Evolutionary conservation across 2,113 vertebrate species (phyloP), one percentile per base, ranked within the genome.

Genomic region (Phaethon lepturus): DNA sequence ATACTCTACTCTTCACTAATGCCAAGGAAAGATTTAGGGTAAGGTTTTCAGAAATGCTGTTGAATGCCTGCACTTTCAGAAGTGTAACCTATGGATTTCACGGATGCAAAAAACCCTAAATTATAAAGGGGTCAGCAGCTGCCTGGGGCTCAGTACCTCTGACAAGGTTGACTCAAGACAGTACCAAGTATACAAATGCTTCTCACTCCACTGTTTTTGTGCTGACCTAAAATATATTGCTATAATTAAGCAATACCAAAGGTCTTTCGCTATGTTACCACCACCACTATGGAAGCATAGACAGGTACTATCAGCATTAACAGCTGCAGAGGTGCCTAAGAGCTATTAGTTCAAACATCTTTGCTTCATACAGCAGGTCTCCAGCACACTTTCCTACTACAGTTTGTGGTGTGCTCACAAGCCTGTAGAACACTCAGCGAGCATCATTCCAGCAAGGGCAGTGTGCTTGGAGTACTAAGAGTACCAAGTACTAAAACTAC

Each of bases 341-440:
- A 59, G 17, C 33, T 35, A 17, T 10, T 3, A 18, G 28, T 42
- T 28, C n/a, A 42, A 68, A 50, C n/a, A 35, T 22, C 26, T 56
- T 38, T 25, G 20, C 62, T 45, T 31, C 17, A 5, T 1, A 7
- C 17, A 16, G 52, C 40, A 18, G 13, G 5, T 55, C 26, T 12
- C 9, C 3, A 44, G 60, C 3, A 5, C 0, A 10, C n/a, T 35
- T 20, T 28, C 42, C 72, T 25, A 7, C 47, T 9, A 2, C n/a
- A 31, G n/a, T 1, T 38, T 13, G 3, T 5, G 2, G 20, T 2
- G 12, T 3, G 17, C 38, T 47, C 45, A 5, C 19, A 19, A 7
- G 15, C 31, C 14, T 4, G 3, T 5, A 5, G 17, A 56, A 4
- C 8, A 0, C 24, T 18, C 15, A 9, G 35, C 2, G 1, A 44